Evolutionary conservation across 2,888 invertebrate genomes (phyloP).

Genomic region (Amaurobius ferox): DNA sequence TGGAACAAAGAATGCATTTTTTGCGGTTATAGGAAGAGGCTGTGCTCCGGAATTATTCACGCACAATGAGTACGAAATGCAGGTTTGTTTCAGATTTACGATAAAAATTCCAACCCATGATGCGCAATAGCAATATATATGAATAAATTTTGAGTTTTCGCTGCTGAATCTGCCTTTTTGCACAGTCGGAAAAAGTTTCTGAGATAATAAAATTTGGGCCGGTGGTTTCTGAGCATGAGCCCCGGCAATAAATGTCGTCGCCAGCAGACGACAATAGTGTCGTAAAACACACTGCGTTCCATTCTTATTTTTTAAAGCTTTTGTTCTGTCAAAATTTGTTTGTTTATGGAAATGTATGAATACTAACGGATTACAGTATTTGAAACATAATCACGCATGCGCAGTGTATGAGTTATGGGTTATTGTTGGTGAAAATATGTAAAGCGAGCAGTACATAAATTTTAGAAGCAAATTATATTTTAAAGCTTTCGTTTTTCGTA

Average conservation of each 20-base stretch:
- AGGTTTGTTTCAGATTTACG: background rate
- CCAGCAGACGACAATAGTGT: slow-evolving; percentile 30
- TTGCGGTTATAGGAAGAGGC: background rate
- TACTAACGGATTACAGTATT: too few species aligned
- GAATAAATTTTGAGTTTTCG: slow-evolving; percentile 5
- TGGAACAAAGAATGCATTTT: background rate
- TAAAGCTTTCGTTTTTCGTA: too few species aligned
- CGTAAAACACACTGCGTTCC: slow-evolving; percentile 27
- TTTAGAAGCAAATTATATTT: too few species aligned
- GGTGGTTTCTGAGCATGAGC: slow-evolving; percentile 13
- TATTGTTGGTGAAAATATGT: too few species aligned
- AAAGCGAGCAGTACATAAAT: too few species aligned
- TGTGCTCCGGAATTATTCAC: background rate
- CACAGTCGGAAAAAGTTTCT: background rate
- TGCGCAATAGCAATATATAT: background rate
- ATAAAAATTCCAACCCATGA: slow-evolving; percentile 4
- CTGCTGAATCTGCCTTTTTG: background rate
- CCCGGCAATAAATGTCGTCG: slow-evolving; percentile 39
- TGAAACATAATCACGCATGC: too few species aligned
- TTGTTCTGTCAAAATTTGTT: background rate
- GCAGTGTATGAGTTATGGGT: too few species aligned
- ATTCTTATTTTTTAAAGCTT: background rate
- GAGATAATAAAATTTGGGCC: slow-evolving; percentile 20
- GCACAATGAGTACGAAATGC: background rate
- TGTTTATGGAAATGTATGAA: background rate